Evolutionary conservation across 2,113 vertebrate species (phyloP).

Genomic region (Spermophilus dauricus): DNA sequence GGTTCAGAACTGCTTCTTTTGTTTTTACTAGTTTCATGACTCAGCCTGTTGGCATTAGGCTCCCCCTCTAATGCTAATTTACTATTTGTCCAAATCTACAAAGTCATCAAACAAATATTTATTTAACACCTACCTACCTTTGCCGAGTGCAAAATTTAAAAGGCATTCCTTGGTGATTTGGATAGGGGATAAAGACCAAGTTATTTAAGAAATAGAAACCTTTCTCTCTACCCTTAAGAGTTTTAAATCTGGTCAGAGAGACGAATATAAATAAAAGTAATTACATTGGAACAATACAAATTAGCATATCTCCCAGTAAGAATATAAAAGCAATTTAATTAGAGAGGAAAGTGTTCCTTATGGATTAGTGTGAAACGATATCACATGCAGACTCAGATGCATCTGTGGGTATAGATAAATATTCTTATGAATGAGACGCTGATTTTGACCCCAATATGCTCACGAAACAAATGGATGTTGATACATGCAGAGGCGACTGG

Average conservation of each 20-base stretch:
- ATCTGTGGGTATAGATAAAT: slow-evolving; percentile 80
- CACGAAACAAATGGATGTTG: slow-evolving; percentile 80
- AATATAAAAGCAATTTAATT: slow-evolving; percentile 77
- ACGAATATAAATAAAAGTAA: slow-evolving; percentile 72
- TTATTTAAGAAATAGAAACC: slow-evolving; percentile 16
- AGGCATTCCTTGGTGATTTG: not conserved
- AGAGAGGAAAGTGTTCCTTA: slow-evolving; percentile 63
- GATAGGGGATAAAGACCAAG: not conserved
- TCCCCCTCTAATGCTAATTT: not conserved
- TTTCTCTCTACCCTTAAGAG: slow-evolving; percentile 23
- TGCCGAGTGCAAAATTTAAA: not conserved
- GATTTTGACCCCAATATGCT: slow-evolving; percentile 83
- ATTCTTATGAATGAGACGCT: slow-evolving; percentile 79
- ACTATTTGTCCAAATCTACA: not conserved
- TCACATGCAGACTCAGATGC: slow-evolving; percentile 65
- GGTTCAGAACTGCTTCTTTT: not conserved
- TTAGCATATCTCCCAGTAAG: slow-evolving; percentile 66
- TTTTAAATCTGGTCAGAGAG: slow-evolving; percentile 69
- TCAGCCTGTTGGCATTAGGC: not conserved
- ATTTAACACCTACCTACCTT: slow-evolving; percentile 10
- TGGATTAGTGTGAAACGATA: slow-evolving; percentile 65
- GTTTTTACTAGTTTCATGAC: not conserved
- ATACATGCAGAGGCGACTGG: slow-evolving; percentile 73
- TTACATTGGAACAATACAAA: slow-evolving; percentile 72
- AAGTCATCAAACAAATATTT: slow-evolving; percentile 23